phyloP scores from a whole-genome alignment of 2,888 invertebrate genomes.

The Augiades crinisus region DNA sequence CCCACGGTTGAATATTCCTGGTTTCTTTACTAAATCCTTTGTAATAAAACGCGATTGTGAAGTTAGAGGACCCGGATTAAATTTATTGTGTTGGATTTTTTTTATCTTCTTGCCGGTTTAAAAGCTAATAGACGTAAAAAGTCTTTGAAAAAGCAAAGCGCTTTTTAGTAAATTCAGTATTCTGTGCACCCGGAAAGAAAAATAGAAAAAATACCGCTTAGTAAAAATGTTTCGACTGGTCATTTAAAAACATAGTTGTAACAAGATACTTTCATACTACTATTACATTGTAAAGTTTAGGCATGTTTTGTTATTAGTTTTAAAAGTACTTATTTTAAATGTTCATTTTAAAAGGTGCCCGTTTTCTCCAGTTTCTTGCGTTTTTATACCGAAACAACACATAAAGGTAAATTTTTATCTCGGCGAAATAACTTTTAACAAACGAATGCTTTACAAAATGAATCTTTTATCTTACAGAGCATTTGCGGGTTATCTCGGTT shows the following conservation, averaged over 20 bases:
- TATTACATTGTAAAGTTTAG: too few relatives aligned
- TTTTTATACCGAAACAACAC: too few relatives aligned
- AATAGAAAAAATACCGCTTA: background rate
- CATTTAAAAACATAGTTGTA: too few relatives aligned
- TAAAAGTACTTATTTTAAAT: too few relatives aligned
- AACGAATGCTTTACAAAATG: background rate
- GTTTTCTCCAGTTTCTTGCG: too few relatives aligned
- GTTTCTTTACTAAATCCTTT: conserved; percentile 21
- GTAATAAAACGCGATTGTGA: conserved; percentile 25
- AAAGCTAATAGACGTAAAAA: conserved; percentile 21
- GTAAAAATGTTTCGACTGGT: too few relatives aligned
- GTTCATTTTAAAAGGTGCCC: too few relatives aligned
- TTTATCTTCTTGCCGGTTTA: conserved; percentile 17
- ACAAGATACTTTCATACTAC: too few relatives aligned
- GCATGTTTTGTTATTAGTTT: too few relatives aligned
- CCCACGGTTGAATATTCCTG: background rate
- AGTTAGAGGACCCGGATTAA: conserved; percentile 15
- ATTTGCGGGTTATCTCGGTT: conserved; percentile 6
- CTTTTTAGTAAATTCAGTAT: background rate
- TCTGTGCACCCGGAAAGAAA: background rate
- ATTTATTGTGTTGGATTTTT: conserved; percentile 20
- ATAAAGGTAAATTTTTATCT: background rate
- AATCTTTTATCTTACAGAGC: conserved; percentile 5
- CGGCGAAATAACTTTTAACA: background rate
- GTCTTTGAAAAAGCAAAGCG: conserved; percentile 2